These are phyloP conservation scores for Platichthys stellatus DNA, from an alignment of 2,113 vertebrate species.

Conservation along the genomic window DNA sequence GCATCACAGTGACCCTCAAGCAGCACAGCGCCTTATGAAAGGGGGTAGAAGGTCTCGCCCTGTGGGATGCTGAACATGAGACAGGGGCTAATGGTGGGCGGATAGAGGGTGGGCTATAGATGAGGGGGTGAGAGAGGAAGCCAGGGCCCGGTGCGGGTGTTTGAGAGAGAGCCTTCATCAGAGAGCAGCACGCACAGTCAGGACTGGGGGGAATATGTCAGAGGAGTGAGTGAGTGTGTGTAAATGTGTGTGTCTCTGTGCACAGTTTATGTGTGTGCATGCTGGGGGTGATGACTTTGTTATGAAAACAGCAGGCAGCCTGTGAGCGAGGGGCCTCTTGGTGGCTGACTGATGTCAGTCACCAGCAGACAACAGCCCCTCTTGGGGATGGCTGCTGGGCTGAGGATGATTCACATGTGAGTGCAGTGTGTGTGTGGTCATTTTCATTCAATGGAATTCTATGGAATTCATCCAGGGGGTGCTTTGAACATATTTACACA, in stretches of 20 bases:
- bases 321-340: conserved; percentile 42
- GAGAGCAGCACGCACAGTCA: conserved; percentile 28
- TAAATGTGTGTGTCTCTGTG: conserved; percentile 6
- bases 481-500: conserved; percentile 1
- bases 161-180: conserved; percentile 22
- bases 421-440: conserved; percentile 21
- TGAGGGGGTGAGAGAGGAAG: background rate
- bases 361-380: conserved; percentile 48
- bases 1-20: conserved; percentile 52
- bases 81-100: background rate
- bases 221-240: conserved; percentile 28
- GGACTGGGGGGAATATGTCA: conserved; percentile 51
- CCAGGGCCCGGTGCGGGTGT: background rate
- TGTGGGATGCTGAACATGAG: conserved; percentile 20
- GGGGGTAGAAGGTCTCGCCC: conserved; percentile 19
- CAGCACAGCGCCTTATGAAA: conserved; percentile 5
- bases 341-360: conserved; percentile 73
- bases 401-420: conserved; percentile 38
- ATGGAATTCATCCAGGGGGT: background rate
- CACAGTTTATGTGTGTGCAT: conserved; percentile 34
- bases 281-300: conserved; percentile 68
- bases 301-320: conserved; percentile 71
- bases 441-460: conserved; percentile 19
- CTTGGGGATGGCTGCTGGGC: conserved; percentile 28
- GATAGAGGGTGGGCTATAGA: background rate